Base-by-base conservation (phyloP, 1,140 invertebrate species). In the Ooceraea biroi region DNA sequence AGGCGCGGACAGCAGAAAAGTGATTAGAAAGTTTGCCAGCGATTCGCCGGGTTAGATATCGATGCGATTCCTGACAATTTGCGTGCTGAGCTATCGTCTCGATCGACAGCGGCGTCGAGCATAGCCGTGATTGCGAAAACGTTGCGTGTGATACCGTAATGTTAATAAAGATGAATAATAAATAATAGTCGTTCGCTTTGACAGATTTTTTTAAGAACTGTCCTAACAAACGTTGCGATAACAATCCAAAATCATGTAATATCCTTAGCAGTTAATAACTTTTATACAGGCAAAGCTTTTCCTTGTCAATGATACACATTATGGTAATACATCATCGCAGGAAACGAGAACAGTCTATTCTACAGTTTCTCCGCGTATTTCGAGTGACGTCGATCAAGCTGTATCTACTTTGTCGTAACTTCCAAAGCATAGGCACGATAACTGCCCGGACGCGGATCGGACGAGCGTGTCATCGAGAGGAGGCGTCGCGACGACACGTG, bases 1-100 rank as follows among this genome's bases (percentile, higher is more conserved):
- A 76, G 65, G 36, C 50, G 36, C 50, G n/a, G 17, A 50, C 27
- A 7, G 80, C 52, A 74, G 84, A 85, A 83, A 85, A 85, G 80
- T 60, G 82, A 85, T 85, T 85, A 83, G 84, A 85, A 69, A 82
- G 71, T 85, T 76, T 46, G n/a, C 22, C 71, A 11, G 44, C 44
- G 72, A 61, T 84, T 65, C 48, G 30, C 76, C 48, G 50, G 52
- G 41, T 19, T 77, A 71, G 84, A 85, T 84, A 85, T 84, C 84
- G 69, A 83, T 76, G 44, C 55, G 71, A 77, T 76, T 60, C 41
- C 65, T 25, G 52, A 57, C 52, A 84, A 85, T 84, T 85, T 85
- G 82, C 82, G 71, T 69, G 44, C 25, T 3, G 52, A 50, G 22
- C 48, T 41, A 25, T 68, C 65, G 25, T 46, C 52, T 55, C 36